A percentile compares a stretch with the other conserved stretches of the same genome.
These are phyloP conservation scores for Chaenocephalus aceratus DNA, from an alignment of 2,113 vertebrate genomes.

Conservation along the genomic window DNA sequence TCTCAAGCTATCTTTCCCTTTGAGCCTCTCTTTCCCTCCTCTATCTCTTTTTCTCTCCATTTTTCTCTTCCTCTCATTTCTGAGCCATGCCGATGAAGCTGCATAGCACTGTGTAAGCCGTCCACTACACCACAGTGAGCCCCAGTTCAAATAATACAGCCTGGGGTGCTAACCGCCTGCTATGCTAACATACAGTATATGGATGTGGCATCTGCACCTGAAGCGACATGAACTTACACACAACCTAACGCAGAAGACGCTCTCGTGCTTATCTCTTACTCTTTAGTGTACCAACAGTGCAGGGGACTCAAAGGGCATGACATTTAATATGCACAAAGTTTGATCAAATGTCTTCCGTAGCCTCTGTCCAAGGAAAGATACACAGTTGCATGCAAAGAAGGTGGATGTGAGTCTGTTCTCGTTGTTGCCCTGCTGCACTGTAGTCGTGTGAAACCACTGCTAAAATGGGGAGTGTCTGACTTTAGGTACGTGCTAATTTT, in stretches of 20 bases:
- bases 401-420: slow-evolving; percentile 39
- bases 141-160: slow-evolving; percentile 45
- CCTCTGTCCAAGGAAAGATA: slow-evolving; percentile 22
- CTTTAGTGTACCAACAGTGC: slow-evolving; percentile 8
- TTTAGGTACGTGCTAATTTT: slow-evolving; percentile 31
- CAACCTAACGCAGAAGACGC: slow-evolving; percentile 11
- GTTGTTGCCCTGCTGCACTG: slow-evolving; percentile 32
- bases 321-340: slow-evolving; percentile 62
- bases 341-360: slow-evolving; percentile 56
- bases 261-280: background rate
- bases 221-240: background rate
- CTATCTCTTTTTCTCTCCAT: slow-evolving; percentile 54
- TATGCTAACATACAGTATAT: slow-evolving; percentile 45
- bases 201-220: slow-evolving; percentile 52
- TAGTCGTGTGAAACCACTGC: slow-evolving; percentile 57
- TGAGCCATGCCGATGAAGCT: slow-evolving; percentile 57
- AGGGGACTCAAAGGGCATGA: slow-evolving; percentile 51
- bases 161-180: slow-evolving; percentile 40
- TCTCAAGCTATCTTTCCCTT: slow-evolving; percentile 69
- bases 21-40: slow-evolving; percentile 61
- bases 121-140: slow-evolving; percentile 44
- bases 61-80: slow-evolving; percentile 61
- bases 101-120: slow-evolving; percentile 49
- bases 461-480: slow-evolving; percentile 45
- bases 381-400: slow-evolving; percentile 25